Evolutionary conservation across 2,888 invertebrate genomes (phyloP), one percentile per base, ranked within the genome.

Genomic region (Yponomeuta evonymella): DNA sequence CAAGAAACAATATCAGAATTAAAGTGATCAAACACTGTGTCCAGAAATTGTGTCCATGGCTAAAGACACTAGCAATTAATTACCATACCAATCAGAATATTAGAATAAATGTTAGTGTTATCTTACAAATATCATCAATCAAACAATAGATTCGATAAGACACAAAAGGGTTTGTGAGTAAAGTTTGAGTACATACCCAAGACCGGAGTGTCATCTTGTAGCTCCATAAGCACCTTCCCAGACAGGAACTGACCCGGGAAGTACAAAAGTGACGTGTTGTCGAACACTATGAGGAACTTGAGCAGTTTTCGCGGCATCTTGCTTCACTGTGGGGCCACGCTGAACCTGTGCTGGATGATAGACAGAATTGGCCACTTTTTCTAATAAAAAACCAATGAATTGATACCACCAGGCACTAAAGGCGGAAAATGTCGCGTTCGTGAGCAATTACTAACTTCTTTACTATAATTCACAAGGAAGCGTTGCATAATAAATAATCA

Each of bases 201-300:
- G n/a, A 97, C 96, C 74, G 97, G 96, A 75, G 98, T 98, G 88
- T 98, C 97, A 90, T 98, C 98, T 86, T 98, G 98, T 74, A 98
- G 91, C 85, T 98, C 98, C 83, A 98, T 96, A 71, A 98, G 94
- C 72, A 98, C 98, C 82, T 97, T 94, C 64, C 98, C 98, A 71
- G 97, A 97, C 75, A 98, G 92, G 88, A 98, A 98, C 87, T 98
- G 97, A 8, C 98, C 98, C 73, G 98, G 98, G 84, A 98, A 98
- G 88, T 98, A 98, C 73, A 98, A 89, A 75, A 98, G 90, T 79
- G 97, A 98, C 68, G 97, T 97, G 85, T 98, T 98, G 90, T 98
- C 98, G 89, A 98, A 97, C 75, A 98, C 94, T 79, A 98, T 98
- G 73, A 98, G 93, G 89, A 98, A 98, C 91, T 98, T 98, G 75